A percentile compares a stretch with the other conserved stretches of the same genome.
Conservation (phyloP, 2,888 invertebrate genomes). For the Melieria crassipennis region DNA sequence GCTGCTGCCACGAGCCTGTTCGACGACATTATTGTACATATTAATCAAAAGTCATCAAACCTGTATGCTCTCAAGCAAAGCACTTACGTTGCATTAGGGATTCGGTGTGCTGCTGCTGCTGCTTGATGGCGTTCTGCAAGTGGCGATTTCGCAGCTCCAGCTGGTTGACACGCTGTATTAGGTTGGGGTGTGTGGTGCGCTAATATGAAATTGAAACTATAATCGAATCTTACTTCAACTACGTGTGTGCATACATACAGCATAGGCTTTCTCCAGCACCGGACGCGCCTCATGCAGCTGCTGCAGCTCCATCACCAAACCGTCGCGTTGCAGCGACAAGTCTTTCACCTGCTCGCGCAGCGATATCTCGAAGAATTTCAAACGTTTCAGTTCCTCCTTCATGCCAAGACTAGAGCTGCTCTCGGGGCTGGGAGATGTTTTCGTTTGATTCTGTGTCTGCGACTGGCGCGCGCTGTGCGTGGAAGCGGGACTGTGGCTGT, state of each 20-base stretch:
- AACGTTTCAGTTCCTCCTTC: constrained; percentile 63
- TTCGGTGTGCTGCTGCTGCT: constrained; percentile 74
- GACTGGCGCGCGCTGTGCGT: constrained; percentile 53
- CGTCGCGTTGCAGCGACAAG: constrained; percentile 63
- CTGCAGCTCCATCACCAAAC: constrained; percentile 66
- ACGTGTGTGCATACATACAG: constrained; percentile 52
- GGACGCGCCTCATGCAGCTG: constrained; percentile 66
- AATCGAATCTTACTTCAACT: background rate
- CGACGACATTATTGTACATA: background rate
- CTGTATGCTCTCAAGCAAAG: constrained; percentile 1
- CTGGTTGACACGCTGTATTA: constrained; percentile 65
- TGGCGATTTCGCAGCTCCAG: constrained; percentile 73
- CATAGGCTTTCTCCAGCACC: constrained; percentile 65
- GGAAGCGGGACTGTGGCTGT: constrained; percentile 61
- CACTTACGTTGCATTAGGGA: constrained; percentile 72
- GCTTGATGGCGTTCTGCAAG: constrained; percentile 71
- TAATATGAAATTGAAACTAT: constrained; percentile 36
- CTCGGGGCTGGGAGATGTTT: constrained; percentile 49
- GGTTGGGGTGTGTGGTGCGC: constrained; percentile 64
- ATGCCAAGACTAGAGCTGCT: constrained; percentile 52
- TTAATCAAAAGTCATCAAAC: background rate
- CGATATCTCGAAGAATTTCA: constrained; percentile 63
- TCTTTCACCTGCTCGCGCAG: constrained; percentile 64
- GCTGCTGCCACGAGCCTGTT: constrained; percentile 65
- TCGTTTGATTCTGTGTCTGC: constrained; percentile 29